A percentile compares a stretch with the other conserved stretches of the same genome.
These are phyloP conservation scores for Hydrolagus colliei DNA, from an alignment of 2,797 vertebrate genomes.

Conservation along the genomic window DNA sequence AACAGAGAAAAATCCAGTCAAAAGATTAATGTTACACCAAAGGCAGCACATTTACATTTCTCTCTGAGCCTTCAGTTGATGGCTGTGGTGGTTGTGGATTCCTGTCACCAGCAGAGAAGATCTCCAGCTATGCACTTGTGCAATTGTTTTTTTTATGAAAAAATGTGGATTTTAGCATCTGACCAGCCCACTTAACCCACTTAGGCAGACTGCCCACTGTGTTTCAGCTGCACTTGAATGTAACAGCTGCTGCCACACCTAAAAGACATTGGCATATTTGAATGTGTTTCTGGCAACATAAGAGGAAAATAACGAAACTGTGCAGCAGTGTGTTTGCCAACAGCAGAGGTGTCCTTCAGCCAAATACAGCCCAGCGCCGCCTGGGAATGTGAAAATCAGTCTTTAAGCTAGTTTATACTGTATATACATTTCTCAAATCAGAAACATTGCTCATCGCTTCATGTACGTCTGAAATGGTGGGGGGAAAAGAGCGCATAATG, in stretches of 20 bases:
- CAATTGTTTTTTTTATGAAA: not conserved
- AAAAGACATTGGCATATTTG: conserved; percentile 24
- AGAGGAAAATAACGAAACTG: conserved; percentile 24
- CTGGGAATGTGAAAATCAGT: not conserved
- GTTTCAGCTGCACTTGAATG: not conserved
- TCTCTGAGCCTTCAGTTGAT: not conserved
- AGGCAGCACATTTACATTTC: not conserved
- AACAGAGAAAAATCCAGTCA: not conserved
- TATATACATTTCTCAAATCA: not conserved
- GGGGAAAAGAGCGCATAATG: not conserved
- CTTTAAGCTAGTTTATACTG: not conserved
- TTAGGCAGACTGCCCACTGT: not conserved
- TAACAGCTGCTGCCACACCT: conserved; percentile 8
- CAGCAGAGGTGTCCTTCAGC: not conserved
- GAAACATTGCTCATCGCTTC: not conserved
- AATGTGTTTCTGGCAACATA: conserved; percentile 12
- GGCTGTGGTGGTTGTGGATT: not conserved
- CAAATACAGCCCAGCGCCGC: not conserved
- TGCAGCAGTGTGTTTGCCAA: not conserved
- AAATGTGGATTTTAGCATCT: not conserved
- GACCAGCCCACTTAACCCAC: not conserved
- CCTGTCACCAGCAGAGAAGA: not conserved
- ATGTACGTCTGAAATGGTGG: not conserved
- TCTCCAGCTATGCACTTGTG: not conserved
- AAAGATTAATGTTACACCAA: not conserved